These are phyloP conservation scores for Euphydryas editha DNA, from an alignment of 2,888 invertebrate species.

Conservation along the genomic window DNA sequence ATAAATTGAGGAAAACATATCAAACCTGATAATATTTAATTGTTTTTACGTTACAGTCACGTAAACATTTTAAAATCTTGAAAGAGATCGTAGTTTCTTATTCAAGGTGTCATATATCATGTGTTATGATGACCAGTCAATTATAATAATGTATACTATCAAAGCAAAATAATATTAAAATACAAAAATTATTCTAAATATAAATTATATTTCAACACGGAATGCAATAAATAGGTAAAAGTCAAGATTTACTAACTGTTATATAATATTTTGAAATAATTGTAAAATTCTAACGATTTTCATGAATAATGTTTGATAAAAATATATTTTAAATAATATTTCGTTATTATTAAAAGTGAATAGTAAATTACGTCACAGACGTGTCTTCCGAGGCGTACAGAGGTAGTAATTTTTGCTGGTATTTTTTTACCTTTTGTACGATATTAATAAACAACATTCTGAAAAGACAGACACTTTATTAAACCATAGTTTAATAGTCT, in stretches of 20 bases:
- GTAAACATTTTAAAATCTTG: slow-evolving; percentile 16
- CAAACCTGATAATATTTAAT: slow-evolving; percentile 27
- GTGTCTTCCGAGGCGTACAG: not conserved
- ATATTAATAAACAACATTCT: not conserved
- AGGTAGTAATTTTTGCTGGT: not conserved
- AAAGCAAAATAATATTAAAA: slow-evolving; percentile 3
- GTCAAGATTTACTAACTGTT: not conserved
- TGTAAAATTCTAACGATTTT: not conserved
- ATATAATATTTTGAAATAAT: not conserved
- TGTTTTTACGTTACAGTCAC: slow-evolving; percentile 20
- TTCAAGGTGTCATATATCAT: not conserved
- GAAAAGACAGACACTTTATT: slow-evolving; percentile 7
- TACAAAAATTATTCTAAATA: slow-evolving; percentile 1
- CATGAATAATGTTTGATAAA: not conserved
- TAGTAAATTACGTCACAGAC: not conserved
- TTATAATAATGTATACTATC: slow-evolving; percentile 14
- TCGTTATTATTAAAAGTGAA: not conserved
- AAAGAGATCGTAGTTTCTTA: slow-evolving; percentile 2
- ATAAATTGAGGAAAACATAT: slow-evolving; percentile 29
- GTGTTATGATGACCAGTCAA: slow-evolving; percentile 18
- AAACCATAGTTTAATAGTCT: no score
- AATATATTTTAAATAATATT: not conserved
- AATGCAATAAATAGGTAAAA: not conserved
- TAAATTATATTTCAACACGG: not conserved
- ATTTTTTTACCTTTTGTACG: not conserved